A percentile compares a stretch with the other conserved stretches of the same genome.
Evolutionary conservation across 2,888 invertebrate genomes (phyloP).

Genomic region (Smittia aterrima): DNA sequence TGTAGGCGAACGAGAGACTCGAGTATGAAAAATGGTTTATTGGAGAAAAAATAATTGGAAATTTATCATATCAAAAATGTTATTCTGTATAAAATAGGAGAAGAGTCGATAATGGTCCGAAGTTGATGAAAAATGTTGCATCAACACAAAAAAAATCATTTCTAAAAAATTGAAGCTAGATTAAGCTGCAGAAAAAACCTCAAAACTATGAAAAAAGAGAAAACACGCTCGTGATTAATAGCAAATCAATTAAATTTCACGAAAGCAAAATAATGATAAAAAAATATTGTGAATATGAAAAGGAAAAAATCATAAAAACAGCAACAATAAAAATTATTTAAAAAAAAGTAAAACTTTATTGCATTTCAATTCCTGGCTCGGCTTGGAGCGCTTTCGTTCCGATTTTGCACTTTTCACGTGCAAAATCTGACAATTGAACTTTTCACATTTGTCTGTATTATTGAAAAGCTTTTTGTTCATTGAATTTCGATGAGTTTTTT

Average conservation of each 20-base stretch:
- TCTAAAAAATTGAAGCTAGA: conserved; percentile 7
- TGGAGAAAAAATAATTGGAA: conserved; percentile 17
- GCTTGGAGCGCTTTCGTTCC: too few species aligned
- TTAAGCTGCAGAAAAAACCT: neutral
- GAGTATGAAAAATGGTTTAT: neutral
- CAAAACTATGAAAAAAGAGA: conserved; percentile 2
- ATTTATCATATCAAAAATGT: conserved; percentile 24
- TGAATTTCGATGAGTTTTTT: neutral
- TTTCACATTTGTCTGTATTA: neutral
- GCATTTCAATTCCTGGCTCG: neutral
- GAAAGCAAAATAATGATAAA: conserved; percentile 16
- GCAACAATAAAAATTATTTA: conserved; percentile 29
- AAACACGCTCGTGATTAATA: conserved; percentile 13
- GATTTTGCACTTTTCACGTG: neutral
- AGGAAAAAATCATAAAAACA: conserved; percentile 11
- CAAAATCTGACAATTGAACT: neutral
- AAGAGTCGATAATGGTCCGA: neutral
- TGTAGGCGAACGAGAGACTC: neutral
- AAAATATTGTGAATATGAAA: conserved; percentile 34
- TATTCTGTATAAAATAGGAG: conserved; percentile 15
- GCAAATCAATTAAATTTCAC: conserved; percentile 24
- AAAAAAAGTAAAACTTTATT: conserved; percentile 17
- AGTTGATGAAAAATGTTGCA: neutral
- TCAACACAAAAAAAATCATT: neutral
- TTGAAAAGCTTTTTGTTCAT: neutral